phyloP scores from a whole-genome alignment of 2,113 vertebrate species.

The Benitochromis conjunctus region DNA sequence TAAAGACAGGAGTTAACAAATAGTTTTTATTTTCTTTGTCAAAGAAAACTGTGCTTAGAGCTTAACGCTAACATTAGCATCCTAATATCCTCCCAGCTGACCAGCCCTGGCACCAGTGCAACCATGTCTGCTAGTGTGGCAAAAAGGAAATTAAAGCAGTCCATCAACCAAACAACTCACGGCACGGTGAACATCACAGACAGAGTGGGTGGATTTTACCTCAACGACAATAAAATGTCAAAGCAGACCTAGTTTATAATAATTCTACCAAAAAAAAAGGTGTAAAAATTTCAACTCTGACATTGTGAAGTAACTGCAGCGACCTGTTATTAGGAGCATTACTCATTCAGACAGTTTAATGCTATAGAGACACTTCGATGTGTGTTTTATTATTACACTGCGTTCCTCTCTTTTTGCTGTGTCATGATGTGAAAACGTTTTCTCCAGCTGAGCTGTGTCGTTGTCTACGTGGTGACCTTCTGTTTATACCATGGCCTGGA shows the following conservation, averaged over 20 bases:
- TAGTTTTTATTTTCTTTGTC: neutral
- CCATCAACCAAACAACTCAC: conserved; percentile 33
- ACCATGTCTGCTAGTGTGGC: neutral
- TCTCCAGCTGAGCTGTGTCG: conserved; percentile 1
- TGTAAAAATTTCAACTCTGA: neutral
- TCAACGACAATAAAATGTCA: conserved; percentile 16
- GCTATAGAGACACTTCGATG: neutral
- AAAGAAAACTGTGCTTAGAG: neutral
- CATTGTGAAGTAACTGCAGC: neutral
- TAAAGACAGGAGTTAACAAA: neutral
- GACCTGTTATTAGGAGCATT: conserved; percentile 15
- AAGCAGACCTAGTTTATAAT: neutral
- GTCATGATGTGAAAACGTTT: conserved; percentile 29
- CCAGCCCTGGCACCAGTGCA: neutral
- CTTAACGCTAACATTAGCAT: neutral
- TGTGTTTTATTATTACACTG: neutral
- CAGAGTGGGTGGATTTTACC: conserved; percentile 24
- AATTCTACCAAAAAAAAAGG: neutral
- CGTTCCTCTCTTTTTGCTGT: conserved; percentile 25
- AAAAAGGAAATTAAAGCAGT: conserved; percentile 25
- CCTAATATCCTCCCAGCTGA: neutral
- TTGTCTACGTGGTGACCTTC: conserved; percentile 34
- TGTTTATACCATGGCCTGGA: conserved; percentile 45
- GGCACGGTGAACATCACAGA: neutral
- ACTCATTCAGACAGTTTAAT: conserved; percentile 20